These are phyloP conservation scores for Rhyacichthys aspro DNA, from an alignment of 2,797 vertebrate species.

Conservation along the genomic window DNA sequence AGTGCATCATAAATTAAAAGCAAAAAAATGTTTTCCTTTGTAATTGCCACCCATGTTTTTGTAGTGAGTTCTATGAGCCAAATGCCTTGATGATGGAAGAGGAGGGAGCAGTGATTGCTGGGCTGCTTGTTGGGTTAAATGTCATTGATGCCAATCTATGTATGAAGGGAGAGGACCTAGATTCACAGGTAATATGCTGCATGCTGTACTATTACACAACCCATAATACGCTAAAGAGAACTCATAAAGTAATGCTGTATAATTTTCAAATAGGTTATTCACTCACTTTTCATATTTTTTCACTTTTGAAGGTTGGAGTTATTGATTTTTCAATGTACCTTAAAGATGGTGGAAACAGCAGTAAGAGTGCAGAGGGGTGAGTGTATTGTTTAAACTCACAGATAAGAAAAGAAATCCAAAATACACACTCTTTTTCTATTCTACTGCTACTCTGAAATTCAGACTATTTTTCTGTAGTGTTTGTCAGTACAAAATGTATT, in stretches of 20 bases:
- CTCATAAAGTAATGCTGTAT: too few relatives aligned
- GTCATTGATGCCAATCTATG: conserved; percentile 99
- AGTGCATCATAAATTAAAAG: neutral
- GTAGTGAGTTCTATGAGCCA: conserved; percentile 94
- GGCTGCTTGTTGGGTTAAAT: conserved; percentile 94
- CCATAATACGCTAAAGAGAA: too few relatives aligned
- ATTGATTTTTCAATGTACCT: conserved; percentile 99
- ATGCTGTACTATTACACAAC: too few relatives aligned
- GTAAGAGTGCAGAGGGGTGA: conserved; percentile 95
- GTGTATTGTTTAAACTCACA: too few relatives aligned
- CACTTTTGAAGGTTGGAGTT: conserved; percentile 89
- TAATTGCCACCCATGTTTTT: neutral
- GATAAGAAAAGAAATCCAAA: too few relatives aligned
- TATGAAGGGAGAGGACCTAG: conserved; percentile 98
- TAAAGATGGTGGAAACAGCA: conserved; percentile 94
- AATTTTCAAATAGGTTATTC: too few relatives aligned
- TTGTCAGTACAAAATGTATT: too few relatives aligned
- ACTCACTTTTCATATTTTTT: conserved; percentile 4
- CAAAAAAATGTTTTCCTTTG: neutral
- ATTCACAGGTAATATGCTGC: conserved; percentile 88
- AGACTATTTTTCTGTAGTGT: too few relatives aligned
- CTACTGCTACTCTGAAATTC: neutral
- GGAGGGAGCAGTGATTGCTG: conserved; percentile 96
- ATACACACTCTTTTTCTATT: neutral
- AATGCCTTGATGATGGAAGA: conserved; percentile 99